Evolutionary conservation across 2,888 invertebrate species (phyloP), one percentile per base, ranked within the genome.

Genomic region (Philereme transversata): DNA sequence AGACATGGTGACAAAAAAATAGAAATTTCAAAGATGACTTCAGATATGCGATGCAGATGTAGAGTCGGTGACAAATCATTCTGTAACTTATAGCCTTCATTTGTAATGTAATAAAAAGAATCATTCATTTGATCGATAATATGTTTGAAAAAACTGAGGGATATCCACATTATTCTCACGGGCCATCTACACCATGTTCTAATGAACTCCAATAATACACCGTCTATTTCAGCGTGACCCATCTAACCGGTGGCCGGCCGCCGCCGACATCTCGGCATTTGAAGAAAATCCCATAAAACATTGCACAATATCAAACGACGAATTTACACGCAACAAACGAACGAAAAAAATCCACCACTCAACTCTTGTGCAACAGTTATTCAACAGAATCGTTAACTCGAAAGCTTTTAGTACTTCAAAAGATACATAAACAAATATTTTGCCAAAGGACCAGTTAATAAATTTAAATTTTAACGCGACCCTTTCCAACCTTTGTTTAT

Each of bases 191-290:
- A 79, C 77, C 78, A 82, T 82, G 82, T 87, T 80, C 81, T 84
- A 83, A 87, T 82, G 84, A 85, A 86, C 68, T 82, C 82, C 75
- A 81, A 84, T 82, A 84, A 84, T 86, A 86, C 73, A 72, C 74
- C 49, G 69, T 80, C 84, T 88, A 88, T 88, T 88, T 87, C 79
- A 78, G 81, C 68, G 68, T 85, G 88, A 88, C 88, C 87, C 78
- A 88, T 84, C 73, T 80, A 76, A 81, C 81, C 81, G 81, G 72
- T 74, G 76, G 73, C 72, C 48, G 48, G 52, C 51, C 9, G 72
- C 71, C 75, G 70, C 75, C 74, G 77, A 79, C 77, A 77, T 73
- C 69, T 74, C 74, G 76, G 77, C 75, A 81, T 86, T 81, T 78
- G 73, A 76, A 79, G 77, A 83, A 85, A 85, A 81, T 73, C 73